Evolutionary conservation across 2,113 vertebrate species (phyloP).

Genomic region (Ictalurus furcatus): DNA sequence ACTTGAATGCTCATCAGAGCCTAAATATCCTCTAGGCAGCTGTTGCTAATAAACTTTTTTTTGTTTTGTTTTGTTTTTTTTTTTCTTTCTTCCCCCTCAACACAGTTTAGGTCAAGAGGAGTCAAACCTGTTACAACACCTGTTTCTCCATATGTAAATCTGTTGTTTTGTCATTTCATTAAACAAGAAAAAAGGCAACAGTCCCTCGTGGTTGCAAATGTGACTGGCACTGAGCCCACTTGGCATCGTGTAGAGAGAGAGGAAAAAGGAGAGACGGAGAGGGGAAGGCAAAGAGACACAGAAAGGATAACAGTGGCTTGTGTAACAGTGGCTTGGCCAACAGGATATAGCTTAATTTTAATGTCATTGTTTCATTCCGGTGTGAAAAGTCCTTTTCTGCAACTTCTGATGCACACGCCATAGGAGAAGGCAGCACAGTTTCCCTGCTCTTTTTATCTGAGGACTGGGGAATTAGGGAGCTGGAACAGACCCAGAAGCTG

Average conservation of each 20-base stretch:
- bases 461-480: slow-evolving; percentile 63
- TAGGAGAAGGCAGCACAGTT: background rate
- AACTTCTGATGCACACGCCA: background rate
- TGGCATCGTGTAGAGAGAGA: slow-evolving; percentile 68
- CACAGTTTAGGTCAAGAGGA: slow-evolving; percentile 83
- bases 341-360: slow-evolving; percentile 67
- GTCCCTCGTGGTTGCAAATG: slow-evolving; percentile 83
- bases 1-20: slow-evolving; percentile 83
- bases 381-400: background rate
- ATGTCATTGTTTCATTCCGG: slow-evolving; percentile 73
- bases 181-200: slow-evolving; percentile 71
- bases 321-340: slow-evolving; percentile 65
- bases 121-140: slow-evolving; percentile 94
- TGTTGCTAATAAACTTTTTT: slow-evolving; percentile 85
- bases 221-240: slow-evolving; percentile 77
- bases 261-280: slow-evolving; percentile 48
- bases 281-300: slow-evolving; percentile 51
- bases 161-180: slow-evolving; percentile 95
- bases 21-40: slow-evolving; percentile 82
- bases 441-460: slow-evolving; percentile 27
- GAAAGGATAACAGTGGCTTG: slow-evolving; percentile 72
- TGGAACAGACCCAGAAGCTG: slow-evolving; percentile 80
- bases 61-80: slow-evolving; percentile 54
- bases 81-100: slow-evolving; percentile 53
- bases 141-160: slow-evolving; percentile 91